Evolutionary conservation across 2,113 vertebrate genomes (phyloP).

Genomic region (Uria lomvia): DNA sequence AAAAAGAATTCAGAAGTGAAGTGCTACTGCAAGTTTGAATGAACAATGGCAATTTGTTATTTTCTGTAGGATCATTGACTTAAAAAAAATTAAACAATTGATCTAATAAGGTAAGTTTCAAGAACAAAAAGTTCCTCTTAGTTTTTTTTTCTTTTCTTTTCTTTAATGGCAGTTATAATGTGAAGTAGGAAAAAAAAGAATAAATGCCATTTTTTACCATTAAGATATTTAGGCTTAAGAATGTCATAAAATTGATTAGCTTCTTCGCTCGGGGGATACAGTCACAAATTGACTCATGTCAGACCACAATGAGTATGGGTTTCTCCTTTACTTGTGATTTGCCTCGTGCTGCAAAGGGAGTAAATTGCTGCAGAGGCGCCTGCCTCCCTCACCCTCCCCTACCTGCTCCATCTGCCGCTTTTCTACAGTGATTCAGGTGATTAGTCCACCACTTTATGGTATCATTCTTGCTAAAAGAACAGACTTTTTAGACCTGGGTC

Average conservation of each 20-base stretch:
- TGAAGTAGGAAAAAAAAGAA: not conserved
- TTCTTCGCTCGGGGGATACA: not conserved
- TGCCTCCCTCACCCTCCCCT: not conserved
- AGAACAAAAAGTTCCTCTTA: not conserved
- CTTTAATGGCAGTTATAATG: not conserved
- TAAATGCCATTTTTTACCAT: not conserved
- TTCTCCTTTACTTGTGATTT: not conserved
- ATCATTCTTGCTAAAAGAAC: not conserved
- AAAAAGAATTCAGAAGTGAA: conserved; percentile 36
- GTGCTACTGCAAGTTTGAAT: conserved; percentile 5
- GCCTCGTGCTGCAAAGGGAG: not conserved
- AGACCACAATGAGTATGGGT: not conserved
- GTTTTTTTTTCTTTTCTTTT: not conserved
- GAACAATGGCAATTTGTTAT: conserved; percentile 12
- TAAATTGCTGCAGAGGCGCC: not conserved
- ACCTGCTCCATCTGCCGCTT: not conserved
- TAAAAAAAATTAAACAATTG: not conserved
- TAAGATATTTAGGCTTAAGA: not conserved
- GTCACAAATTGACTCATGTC: not conserved
- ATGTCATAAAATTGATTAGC: not conserved
- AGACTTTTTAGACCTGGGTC: not conserved
- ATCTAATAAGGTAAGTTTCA: not conserved
- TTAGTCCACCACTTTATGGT: not conserved
- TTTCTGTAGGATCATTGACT: not conserved
- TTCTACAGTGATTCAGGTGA: not conserved